phyloP scores from a whole-genome alignment of 2,888 invertebrate species.

The Heliconius ethilla region DNA sequence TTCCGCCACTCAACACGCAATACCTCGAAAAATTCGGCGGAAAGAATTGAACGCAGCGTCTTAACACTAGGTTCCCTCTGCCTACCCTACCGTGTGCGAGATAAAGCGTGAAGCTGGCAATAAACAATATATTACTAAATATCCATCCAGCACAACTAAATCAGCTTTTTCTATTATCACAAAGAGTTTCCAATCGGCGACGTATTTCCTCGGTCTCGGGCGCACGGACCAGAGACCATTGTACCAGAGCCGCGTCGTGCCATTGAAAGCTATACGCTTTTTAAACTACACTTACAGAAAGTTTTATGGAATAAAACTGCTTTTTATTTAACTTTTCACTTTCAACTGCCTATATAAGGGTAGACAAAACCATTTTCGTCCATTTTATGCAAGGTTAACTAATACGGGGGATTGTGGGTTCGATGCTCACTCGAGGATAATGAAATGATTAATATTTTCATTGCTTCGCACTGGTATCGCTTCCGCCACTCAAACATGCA shows the following conservation, averaged over 20 bases:
- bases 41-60: too few species aligned
- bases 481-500: too few species aligned
- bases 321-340: background rate
- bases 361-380: too few species aligned
- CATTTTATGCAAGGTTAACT: too few species aligned
- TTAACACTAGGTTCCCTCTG: too few species aligned
- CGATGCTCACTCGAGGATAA: too few species aligned
- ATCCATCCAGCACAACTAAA: constrained; percentile 42
- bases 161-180: constrained; percentile 52
- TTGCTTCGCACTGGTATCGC: too few species aligned
- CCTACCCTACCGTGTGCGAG: too few species aligned
- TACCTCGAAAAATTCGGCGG: background rate
- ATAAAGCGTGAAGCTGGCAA: too few species aligned
- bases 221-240: constrained; percentile 59
- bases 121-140: background rate
- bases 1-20: background rate
- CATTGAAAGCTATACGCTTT: constrained; percentile 35
- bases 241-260: constrained; percentile 50
- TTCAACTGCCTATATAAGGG: background rate
- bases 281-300: background rate
- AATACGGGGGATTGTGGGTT: too few species aligned
- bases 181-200: constrained; percentile 72
- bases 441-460: too few species aligned
- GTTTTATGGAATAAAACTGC: background rate
- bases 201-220: constrained; percentile 66